These are phyloP conservation scores for Camponotus fellah DNA, from an alignment of 2,888 invertebrate species.

Conservation along the genomic window DNA sequence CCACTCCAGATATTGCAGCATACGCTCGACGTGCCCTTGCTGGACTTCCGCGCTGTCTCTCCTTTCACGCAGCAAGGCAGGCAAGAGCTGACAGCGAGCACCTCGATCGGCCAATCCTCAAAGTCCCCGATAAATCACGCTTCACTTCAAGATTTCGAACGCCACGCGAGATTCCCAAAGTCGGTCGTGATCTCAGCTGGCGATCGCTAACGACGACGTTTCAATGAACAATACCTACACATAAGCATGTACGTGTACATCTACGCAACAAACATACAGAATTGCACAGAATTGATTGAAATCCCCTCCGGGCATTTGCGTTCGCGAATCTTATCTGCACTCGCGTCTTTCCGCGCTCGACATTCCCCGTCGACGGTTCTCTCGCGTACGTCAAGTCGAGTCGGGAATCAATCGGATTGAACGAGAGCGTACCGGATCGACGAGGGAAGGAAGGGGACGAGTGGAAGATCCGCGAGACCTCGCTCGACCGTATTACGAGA, in stretches of 20 bases:
- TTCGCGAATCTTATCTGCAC: not conserved
- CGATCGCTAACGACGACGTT: not conserved
- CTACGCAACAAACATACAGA: not conserved
- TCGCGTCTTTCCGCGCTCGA: conserved; percentile 10
- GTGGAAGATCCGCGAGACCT: not conserved
- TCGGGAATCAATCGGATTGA: not conserved
- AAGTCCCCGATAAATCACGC: not conserved
- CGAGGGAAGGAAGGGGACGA: not conserved
- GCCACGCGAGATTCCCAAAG: not conserved
- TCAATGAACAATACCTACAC: not conserved
- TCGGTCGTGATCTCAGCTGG: not conserved
- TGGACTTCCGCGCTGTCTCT: conserved; percentile 12
- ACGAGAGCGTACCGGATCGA: not conserved
- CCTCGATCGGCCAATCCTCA: not conserved
- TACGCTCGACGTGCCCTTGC: conserved; percentile 45
- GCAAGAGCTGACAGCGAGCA: not conserved
- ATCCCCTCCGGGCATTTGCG: not conserved
- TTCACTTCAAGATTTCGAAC: not conserved
- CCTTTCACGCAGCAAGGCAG: not conserved
- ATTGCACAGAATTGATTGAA: conserved; percentile 9
- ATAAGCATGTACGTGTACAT: no score
- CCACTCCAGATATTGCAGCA: conserved; percentile 60
- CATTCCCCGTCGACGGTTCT: conserved; percentile 9
- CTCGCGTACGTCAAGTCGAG: not conserved
- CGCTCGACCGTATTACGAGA: not conserved